phyloP scores from a whole-genome alignment of 2,113 vertebrate species.

The Protomyctophum bolini region DNA sequence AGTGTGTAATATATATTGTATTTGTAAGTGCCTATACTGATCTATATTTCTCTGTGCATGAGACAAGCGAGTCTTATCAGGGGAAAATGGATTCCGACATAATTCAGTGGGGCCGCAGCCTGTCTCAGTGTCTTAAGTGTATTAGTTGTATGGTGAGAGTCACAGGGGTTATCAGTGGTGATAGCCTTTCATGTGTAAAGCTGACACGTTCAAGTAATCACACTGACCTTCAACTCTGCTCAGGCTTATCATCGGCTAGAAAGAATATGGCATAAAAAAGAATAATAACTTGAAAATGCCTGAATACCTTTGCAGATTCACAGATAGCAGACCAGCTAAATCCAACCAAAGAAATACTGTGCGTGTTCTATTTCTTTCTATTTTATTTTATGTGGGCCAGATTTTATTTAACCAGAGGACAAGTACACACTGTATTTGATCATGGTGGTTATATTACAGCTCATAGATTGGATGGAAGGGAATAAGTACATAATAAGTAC shows the following conservation, averaged over 20 bases:
- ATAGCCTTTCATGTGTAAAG: slow-evolving; percentile 28
- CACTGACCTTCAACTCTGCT: slow-evolving; percentile 51
- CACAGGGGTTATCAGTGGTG: slow-evolving; percentile 44
- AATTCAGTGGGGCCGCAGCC: slow-evolving; percentile 13
- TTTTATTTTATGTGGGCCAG: slow-evolving; percentile 7
- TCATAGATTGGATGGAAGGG: not conserved
- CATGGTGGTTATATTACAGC: not conserved
- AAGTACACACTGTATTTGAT: slow-evolving; percentile 5
- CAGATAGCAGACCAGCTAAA: slow-evolving; percentile 18
- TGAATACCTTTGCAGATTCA: slow-evolving; percentile 16
- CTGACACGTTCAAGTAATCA: slow-evolving; percentile 46
- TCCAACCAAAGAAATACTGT: not conserved
- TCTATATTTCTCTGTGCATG: slow-evolving; percentile 1
- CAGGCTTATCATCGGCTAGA: slow-evolving; percentile 39
- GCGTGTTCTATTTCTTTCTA: not conserved
- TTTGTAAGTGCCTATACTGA: too few species aligned
- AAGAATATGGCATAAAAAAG: slow-evolving; percentile 8
- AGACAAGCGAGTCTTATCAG: slow-evolving; percentile 18
- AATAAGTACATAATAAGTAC: slow-evolving; percentile 10
- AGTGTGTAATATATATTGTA: too few species aligned
- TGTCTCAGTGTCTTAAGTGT: slow-evolving; percentile 38
- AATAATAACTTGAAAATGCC: not conserved
- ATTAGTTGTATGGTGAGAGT: slow-evolving; percentile 28
- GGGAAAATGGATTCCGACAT: slow-evolving; percentile 10
- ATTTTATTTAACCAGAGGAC: slow-evolving; percentile 13